These are phyloP conservation scores for Tympanoctomys barrerae DNA, from an alignment of 2,797 vertebrate genomes.

Conservation along the genomic window DNA sequence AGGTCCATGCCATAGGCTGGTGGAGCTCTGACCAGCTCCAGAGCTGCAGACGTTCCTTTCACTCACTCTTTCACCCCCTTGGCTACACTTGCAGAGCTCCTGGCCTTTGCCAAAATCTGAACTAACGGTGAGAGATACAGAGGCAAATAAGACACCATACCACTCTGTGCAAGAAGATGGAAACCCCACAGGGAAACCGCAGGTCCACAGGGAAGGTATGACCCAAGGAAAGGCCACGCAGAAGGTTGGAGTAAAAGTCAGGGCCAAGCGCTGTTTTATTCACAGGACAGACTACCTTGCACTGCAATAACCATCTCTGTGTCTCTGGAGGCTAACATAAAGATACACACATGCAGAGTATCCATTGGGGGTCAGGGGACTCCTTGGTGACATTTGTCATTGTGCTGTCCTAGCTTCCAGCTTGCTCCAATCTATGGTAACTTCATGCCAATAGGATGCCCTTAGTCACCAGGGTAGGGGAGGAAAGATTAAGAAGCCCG, in stretches of 20 bases:
- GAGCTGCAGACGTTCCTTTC: background rate
- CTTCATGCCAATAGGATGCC: background rate
- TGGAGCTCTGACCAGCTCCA: no score
- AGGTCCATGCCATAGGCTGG: background rate
- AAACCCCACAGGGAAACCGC: background rate
- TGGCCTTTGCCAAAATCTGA: background rate
- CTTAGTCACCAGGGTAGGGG: accelerated
- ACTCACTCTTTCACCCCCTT: background rate
- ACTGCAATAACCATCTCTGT: no score
- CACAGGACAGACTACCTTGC: background rate
- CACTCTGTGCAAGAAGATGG: background rate
- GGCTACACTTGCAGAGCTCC: background rate
- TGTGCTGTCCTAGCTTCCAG: background rate
- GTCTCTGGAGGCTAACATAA: background rate
- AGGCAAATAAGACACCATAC: background rate
- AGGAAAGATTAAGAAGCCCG: background rate
- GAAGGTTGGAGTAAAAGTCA: background rate
- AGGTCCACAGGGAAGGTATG: background rate
- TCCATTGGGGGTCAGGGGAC: background rate
- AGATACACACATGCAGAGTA: accelerated
- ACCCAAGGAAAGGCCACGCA: background rate
- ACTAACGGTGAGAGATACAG: background rate
- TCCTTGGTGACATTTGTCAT: no score
- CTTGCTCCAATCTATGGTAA: background rate
- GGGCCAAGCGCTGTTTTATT: background rate